Conservation (phyloP, 2,888 invertebrate genomes). For the Hydroisotoma schaefferi region DNA sequence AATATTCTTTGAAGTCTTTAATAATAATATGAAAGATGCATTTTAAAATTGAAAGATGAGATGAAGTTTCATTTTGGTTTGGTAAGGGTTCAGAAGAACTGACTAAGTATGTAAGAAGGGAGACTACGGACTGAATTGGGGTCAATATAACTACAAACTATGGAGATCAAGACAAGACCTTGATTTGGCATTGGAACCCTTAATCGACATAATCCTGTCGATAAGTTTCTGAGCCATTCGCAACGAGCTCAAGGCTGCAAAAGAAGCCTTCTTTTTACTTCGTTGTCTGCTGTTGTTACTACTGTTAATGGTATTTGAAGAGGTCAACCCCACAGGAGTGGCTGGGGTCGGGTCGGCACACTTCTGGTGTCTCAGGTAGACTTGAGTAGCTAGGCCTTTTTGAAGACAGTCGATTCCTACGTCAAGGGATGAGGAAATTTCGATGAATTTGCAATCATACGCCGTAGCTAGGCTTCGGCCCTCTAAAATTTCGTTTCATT, state of each 20-base stretch:
- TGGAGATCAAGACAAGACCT: slow-evolving; percentile 35
- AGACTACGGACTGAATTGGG: too few species aligned
- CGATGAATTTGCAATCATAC: slow-evolving; percentile 34
- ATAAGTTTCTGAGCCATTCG: slow-evolving; percentile 31
- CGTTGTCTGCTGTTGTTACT: background rate
- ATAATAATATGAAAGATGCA: too few species aligned
- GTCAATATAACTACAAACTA: too few species aligned
- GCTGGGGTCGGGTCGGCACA: slow-evolving; percentile 13
- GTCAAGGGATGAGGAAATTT: slow-evolving; percentile 33
- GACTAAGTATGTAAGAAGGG: too few species aligned
- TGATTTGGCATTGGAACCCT: slow-evolving; percentile 22
- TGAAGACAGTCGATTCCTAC: slow-evolving; percentile 28
- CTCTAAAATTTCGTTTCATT: slow-evolving; percentile 14
- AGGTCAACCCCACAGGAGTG: slow-evolving; percentile 7
- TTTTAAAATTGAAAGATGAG: too few species aligned
- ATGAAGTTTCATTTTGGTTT: too few species aligned
- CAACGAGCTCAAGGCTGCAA: slow-evolving; percentile 21
- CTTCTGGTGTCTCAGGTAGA: slow-evolving; percentile 22
- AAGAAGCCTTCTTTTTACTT: slow-evolving; percentile 21
- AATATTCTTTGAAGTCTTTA: too few species aligned
- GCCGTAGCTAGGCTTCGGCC: slow-evolving; percentile 31
- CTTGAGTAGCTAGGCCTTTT: slow-evolving; percentile 31
- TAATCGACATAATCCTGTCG: slow-evolving; percentile 28
- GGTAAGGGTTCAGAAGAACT: too few species aligned
- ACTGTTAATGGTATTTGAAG: slow-evolving; percentile 1